These are phyloP conservation scores for Vanessa atalanta DNA, from an alignment of 1,140 invertebrate species.

Conservation along the genomic window DNA sequence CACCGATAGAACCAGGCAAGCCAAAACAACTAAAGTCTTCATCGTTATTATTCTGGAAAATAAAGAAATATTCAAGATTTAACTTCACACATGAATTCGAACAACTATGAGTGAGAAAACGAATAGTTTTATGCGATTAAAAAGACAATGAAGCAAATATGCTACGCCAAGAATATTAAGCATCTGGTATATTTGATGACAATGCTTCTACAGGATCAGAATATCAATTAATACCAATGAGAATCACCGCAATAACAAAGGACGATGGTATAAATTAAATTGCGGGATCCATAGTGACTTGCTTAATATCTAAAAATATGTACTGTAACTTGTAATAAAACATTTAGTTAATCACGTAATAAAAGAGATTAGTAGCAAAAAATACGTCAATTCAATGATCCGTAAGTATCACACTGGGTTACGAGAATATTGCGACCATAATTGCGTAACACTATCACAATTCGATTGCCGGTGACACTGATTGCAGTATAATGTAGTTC, in stretches of 20 bases:
- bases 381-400: conserved; percentile 16
- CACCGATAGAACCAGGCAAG: conserved; percentile 57
- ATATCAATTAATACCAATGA: conserved; percentile 10
- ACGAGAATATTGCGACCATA: conserved; percentile 33
- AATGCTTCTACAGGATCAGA: conserved; percentile 30
- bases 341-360: background rate
- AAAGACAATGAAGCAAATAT: conserved; percentile 37
- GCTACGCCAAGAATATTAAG: conserved; percentile 50
- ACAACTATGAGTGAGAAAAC: background rate
- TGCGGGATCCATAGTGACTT: background rate
- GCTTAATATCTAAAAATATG: background rate
- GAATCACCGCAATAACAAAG: background rate
- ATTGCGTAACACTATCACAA: conserved; percentile 48
- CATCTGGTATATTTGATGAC: conserved; percentile 43
- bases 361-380: background rate
- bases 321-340: background rate
- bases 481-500: conserved; percentile 46
- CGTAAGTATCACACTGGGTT: conserved; percentile 40
- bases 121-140: conserved; percentile 25
- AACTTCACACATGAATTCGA: background rate
- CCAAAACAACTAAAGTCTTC: conserved; percentile 58
- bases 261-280: background rate
- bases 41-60: conserved; percentile 53
- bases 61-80: conserved; percentile 14
- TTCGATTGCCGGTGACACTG: conserved; percentile 49